These are phyloP conservation scores for Pampus argenteus DNA, from an alignment of 2,797 vertebrate species.

Conservation along the genomic window DNA sequence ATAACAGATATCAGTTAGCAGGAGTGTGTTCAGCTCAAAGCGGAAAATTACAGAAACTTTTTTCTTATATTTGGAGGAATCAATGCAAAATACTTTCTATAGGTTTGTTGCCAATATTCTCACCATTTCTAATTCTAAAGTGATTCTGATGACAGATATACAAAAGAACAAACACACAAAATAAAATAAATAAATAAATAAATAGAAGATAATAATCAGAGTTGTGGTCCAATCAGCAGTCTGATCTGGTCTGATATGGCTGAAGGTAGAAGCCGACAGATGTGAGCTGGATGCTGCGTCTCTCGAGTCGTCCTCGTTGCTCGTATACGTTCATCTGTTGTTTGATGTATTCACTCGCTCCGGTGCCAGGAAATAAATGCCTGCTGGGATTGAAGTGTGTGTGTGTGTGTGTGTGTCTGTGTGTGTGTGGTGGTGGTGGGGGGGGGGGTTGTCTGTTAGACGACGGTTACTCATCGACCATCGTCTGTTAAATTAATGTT, in stretches of 20 bases:
- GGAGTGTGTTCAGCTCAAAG: not conserved
- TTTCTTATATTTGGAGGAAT: not conserved
- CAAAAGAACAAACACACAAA: not conserved
- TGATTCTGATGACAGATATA: not conserved
- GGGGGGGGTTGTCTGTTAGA: conserved; percentile 37
- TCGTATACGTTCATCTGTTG: conserved; percentile 78
- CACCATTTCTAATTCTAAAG: not conserved
- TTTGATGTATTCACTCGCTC: conserved; percentile 77
- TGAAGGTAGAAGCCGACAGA: conserved; percentile 63
- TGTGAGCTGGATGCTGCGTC: conserved; percentile 66
- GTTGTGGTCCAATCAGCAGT: conserved; percentile 23
- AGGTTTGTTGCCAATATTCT: not conserved
- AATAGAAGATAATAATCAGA: not conserved
- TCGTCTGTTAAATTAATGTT: conserved; percentile 77
- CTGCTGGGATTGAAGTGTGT: conserved; percentile 68
- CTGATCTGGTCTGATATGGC: conserved; percentile 17
- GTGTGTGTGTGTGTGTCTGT: not conserved
- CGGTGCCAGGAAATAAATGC: conserved; percentile 73
- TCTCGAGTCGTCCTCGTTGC: conserved; percentile 58
- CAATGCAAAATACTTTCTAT: not conserved
- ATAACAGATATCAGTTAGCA: too few species aligned
- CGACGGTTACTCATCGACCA: conserved; percentile 71
- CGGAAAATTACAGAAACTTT: not conserved
- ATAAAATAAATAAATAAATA: not conserved
- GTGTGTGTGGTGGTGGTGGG: conserved; percentile 17